A percentile compares a stretch with the other conserved stretches of the same genome.
Evolutionary conservation across 1,140 invertebrate genomes (phyloP).

Genomic region (Phortica variegata): DNA sequence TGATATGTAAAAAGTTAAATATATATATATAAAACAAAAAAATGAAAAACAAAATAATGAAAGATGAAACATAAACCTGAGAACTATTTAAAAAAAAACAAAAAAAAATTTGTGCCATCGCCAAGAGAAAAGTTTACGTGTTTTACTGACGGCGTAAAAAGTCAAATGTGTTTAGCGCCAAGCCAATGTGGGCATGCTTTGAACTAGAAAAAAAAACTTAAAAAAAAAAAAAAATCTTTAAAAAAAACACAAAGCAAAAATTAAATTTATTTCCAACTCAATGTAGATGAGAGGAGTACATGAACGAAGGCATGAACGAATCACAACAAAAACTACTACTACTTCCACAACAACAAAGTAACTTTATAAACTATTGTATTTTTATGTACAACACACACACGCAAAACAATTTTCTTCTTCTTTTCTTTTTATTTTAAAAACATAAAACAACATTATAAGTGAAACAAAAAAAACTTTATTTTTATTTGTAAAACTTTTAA

Average conservation of each 20-base stretch:
- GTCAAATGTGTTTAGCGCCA: too few relatives aligned
- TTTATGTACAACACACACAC: too few relatives aligned
- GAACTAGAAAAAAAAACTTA: slow-evolving; percentile 1
- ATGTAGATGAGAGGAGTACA: too few relatives aligned
- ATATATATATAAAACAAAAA: slow-evolving; percentile 16
- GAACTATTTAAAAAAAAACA: not conserved
- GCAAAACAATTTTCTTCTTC: too few relatives aligned
- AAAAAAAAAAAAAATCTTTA: slow-evolving; percentile 9
- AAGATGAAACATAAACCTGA: not conserved
- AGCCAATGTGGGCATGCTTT: not conserved
- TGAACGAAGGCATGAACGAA: too few relatives aligned
- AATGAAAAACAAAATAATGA: slow-evolving; percentile 12
- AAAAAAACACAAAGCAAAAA: slow-evolving; percentile 19
- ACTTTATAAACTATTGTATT: too few relatives aligned
- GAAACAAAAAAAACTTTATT: slow-evolving; percentile 24
- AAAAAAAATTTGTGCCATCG: not conserved
- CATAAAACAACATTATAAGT: slow-evolving; percentile 23
- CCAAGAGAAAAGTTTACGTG: too few relatives aligned
- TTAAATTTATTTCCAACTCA: slow-evolving; percentile 38
- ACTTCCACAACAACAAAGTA: too few relatives aligned
- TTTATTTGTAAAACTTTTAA: slow-evolving; percentile 20
- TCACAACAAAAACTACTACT: too few relatives aligned
- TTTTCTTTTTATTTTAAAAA: too few relatives aligned
- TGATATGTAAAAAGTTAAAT: slow-evolving; percentile 13
- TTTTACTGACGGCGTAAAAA: too few relatives aligned